Conservation (phyloP, 2,888 invertebrate genomes). For the Lycaena phlaeas region DNA sequence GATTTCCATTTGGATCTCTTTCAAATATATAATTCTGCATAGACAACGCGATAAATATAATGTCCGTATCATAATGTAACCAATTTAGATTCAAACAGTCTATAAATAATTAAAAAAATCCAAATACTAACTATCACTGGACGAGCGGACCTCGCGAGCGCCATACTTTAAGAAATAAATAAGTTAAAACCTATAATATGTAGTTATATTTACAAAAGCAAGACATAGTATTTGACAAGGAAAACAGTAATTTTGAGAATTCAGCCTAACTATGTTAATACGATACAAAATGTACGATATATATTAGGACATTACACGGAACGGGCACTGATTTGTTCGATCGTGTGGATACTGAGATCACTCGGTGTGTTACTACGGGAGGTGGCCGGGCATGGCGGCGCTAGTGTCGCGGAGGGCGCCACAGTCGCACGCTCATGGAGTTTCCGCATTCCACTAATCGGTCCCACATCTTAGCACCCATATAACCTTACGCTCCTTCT, state of each 20-base stretch:
- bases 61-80: neutral
- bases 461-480: conserved; percentile 55
- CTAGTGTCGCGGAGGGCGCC: neutral
- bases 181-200: conserved; percentile 62
- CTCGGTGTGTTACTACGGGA: conserved; percentile 21
- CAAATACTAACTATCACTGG: neutral
- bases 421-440: neutral
- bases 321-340: conserved; percentile 66
- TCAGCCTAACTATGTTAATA: conserved; percentile 64
- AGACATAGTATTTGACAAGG: conserved; percentile 55
- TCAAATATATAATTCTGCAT: neutral
- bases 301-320: conserved; percentile 52
- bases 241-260: conserved; percentile 41
- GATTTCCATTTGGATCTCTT: conserved; percentile 9
- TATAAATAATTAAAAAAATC: neutral
- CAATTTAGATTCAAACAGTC: neutral
- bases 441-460: conserved; percentile 26
- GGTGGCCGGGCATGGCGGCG: neutral
- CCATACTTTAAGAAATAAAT: conserved; percentile 51
- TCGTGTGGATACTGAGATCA: conserved; percentile 66
- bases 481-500: conserved; percentile 30
- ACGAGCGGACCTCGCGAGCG: conserved; percentile 26
- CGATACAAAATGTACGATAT: conserved; percentile 51
- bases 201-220: conserved; percentile 69
- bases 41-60: neutral